Base-by-base conservation (phyloP, 1,140 invertebrate species). In the Magallana angulata region DNA sequence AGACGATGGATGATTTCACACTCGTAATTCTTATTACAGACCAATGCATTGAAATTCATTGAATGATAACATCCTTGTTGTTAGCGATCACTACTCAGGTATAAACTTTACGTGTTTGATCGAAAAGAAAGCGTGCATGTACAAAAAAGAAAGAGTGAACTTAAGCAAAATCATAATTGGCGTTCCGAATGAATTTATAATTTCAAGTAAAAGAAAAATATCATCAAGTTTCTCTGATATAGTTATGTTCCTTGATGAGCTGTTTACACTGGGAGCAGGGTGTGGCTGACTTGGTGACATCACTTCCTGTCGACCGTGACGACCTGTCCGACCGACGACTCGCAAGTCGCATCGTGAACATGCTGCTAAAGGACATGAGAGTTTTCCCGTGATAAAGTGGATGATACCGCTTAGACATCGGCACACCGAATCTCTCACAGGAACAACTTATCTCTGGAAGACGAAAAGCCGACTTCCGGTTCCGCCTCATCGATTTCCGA, bases 401-500 rank as follows among this genome's bases (percentile, higher is more conserved):
- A 24, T 76, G 68, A 24, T 76, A 76, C 11, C 68, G 24, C 24
- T 24, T 76, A 30, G 68, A 76, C 68, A 76, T 76, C 12, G 68
- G 68, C 24, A 76, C 24, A 30, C 68, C 68, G 24, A 76, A 76
- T 76, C 68, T 76, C 24, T 76, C 68, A 30, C 68, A 76, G 8
- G 68, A 76, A 76, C 68, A 76, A 36, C 68, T 76, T 30, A 76
- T 76, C 24, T 76, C 68, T 7, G 68, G 68, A 76, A 76, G 68
- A 30, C 24, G 24, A 76, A 76, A 76, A 12, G 68, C 68, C 8
- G 68, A 76, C 24, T 76, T 76, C 24, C 68, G 18, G 24, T 76
- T 76, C 68, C 68, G 18, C 36, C 68, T 76, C 68, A 76, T 76
- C 36, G 68, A 76, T 36, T 76, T 76, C 24, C 68, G 68, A 24